Evolutionary conservation across 2,113 vertebrate species (phyloP), one percentile per base, ranked within the genome.

Genomic region (Emydocephalus ijimae): DNA sequence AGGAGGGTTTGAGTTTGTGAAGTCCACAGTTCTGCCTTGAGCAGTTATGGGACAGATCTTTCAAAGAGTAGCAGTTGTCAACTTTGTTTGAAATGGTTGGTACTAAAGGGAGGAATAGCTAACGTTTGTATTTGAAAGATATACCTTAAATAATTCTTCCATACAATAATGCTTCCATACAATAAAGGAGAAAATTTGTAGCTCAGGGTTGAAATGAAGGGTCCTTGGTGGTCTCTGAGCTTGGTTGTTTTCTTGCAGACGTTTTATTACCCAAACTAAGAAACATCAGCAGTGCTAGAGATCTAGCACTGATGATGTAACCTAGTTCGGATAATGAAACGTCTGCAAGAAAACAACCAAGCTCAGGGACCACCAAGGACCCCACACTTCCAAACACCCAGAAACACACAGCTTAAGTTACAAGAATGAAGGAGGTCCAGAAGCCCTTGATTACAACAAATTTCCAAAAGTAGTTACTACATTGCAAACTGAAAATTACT

Each of bases 301-400:
- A 69, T 69, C 29, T n/a, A n/a, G 26, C 10, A 64, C 26, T 64
- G 61, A 69, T 69, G 61, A n/a, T 69, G 26, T 29, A 14, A 69
- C 12, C 10, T 69, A 69, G 29, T 69, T 69, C 5, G 0, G 29
- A 69, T 69, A 34, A 69, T 5, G 11, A 69, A 34, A 69, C 0
- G 0, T 69, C 29, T n/a, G 26, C 61, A 69, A 69, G 29, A 69
- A 34, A 69, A 64, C 29, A 4, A 69, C 61, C 29, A 69, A n/a
- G 29, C 29, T 69, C 4, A n/a, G 29, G 14, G 29, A 69, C 1
- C 12, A 69, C 61, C 61, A 69, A 69, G 29, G 29, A n/a, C 61
- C 61, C 29, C 11, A 94, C 96, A 95, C 96, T 97, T 96, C 96
- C 96, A 95, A 95, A 97, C 96, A 95, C 93, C 95, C 96, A 95